Conservation (phyloP, 2,113 vertebrate genomes). For the Triplophysa siluroides region DNA sequence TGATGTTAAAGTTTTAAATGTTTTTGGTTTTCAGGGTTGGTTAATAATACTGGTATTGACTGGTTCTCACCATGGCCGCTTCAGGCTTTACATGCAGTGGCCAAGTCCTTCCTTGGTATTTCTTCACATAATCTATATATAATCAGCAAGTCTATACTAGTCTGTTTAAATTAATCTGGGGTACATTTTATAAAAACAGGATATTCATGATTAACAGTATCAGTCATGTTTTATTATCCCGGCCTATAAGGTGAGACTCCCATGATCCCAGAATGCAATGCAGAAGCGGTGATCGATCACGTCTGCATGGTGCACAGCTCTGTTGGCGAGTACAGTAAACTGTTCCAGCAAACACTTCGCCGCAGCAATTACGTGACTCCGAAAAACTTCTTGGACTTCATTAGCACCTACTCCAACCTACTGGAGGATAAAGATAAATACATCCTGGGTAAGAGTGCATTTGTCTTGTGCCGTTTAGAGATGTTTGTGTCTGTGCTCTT, state of each 20-base stretch:
- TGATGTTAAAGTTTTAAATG: not conserved
- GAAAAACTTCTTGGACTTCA: constrained; percentile 95
- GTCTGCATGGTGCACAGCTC: constrained; percentile 87
- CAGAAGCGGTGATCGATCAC: constrained; percentile 76
- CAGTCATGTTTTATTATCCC: not conserved
- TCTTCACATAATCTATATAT: not conserved
- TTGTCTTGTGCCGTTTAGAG: not conserved
- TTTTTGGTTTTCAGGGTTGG: constrained; percentile 77
- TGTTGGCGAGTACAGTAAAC: constrained; percentile 83
- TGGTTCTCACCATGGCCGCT: constrained; percentile 95
- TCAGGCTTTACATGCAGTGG: constrained; percentile 89
- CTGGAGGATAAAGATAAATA: constrained; percentile 86
- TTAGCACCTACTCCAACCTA: constrained; percentile 82
- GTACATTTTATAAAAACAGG: not conserved
- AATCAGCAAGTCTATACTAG: too few relatives aligned
- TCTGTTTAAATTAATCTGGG: too few relatives aligned
- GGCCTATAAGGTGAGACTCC: constrained; percentile 72
- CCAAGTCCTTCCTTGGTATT: constrained; percentile 88
- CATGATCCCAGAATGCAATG: constrained; percentile 75
- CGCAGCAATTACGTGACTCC: constrained; percentile 91
- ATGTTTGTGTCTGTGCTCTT: not conserved
- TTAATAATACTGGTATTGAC: constrained; percentile 96
- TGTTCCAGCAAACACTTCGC: constrained; percentile 86
- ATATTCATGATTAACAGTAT: not conserved
- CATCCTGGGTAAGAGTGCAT: constrained; percentile 79